Evolutionary conservation across 1,140 invertebrate genomes (phyloP).

Genomic region (Drosophila truncata): DNA sequence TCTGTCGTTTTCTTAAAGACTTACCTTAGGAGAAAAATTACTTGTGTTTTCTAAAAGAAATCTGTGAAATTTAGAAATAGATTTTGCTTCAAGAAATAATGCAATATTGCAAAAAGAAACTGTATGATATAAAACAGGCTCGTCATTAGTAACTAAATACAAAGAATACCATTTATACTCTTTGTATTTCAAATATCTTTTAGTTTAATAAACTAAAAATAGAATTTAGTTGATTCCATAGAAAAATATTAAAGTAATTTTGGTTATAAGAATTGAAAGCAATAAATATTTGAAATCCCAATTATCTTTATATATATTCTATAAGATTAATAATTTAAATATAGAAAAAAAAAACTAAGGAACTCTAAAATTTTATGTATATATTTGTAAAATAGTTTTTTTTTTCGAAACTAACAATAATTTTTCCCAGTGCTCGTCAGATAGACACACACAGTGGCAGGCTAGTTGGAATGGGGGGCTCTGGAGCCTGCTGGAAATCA

Average conservation of each 20-base stretch:
- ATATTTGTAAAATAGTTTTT: neutral
- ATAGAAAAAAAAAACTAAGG: neutral
- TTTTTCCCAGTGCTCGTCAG: neutral
- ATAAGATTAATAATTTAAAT: neutral
- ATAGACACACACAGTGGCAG: conserved; percentile 12
- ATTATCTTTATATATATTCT: neutral
- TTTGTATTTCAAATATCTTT: neutral
- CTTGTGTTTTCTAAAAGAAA: neutral
- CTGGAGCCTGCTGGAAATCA: conserved; percentile 31
- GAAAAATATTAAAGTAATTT: neutral
- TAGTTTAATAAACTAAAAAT: neutral
- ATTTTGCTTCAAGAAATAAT: neutral
- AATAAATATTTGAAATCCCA: neutral
- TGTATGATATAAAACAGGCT: neutral
- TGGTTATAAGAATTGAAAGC: neutral
- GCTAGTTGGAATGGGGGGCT: conserved; percentile 1
- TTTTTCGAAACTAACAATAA: too few relatives aligned
- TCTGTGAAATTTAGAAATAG: neutral
- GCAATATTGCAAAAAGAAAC: neutral
- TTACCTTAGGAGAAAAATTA: neutral
- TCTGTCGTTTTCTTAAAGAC: neutral
- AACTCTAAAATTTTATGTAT: neutral
- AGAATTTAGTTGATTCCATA: conserved; percentile 4
- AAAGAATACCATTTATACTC: neutral
- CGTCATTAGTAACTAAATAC: neutral